phyloP scores from a whole-genome alignment of 2,113 vertebrate genomes.

The Rissa tridactyla region DNA sequence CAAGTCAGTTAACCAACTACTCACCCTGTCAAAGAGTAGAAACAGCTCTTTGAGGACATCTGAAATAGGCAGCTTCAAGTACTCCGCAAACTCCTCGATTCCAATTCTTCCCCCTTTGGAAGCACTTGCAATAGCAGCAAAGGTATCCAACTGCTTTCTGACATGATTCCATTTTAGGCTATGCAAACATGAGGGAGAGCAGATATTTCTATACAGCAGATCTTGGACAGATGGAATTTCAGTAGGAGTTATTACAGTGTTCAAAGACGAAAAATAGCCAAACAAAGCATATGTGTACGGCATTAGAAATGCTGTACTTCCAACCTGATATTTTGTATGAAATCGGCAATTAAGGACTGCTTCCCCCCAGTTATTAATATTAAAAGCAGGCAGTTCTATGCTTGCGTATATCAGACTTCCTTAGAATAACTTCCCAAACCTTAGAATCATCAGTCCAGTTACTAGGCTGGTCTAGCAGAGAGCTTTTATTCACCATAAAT shows the following conservation, averaged over 20 bases:
- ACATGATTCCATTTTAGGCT: slow-evolving; percentile 94
- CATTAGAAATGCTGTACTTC: not conserved
- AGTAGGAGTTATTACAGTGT: not conserved
- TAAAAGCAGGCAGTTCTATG: not conserved
- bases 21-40: slow-evolving; percentile 92
- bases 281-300: not conserved
- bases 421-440: not conserved
- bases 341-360: not conserved
- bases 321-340: not conserved
- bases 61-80: slow-evolving; percentile 89
- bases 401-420: not conserved
- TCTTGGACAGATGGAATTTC: slow-evolving; percentile 12
- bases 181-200: slow-evolving; percentile 12
- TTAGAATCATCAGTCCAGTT: not conserved
- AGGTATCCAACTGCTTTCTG: slow-evolving; percentile 86
- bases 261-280: not conserved
- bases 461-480: not conserved
- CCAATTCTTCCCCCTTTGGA: slow-evolving; percentile 92
- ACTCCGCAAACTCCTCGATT: slow-evolving; percentile 88
- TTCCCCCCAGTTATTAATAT: not conserved
- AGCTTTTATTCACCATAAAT: not conserved
- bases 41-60: slow-evolving; percentile 88
- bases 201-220: slow-evolving; percentile 3
- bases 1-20: slow-evolving; percentile 18
- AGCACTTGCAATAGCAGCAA: slow-evolving; percentile 84